Base-by-base conservation (phyloP, 1,140 invertebrate genomes). In the Caerostris darwini region DNA sequence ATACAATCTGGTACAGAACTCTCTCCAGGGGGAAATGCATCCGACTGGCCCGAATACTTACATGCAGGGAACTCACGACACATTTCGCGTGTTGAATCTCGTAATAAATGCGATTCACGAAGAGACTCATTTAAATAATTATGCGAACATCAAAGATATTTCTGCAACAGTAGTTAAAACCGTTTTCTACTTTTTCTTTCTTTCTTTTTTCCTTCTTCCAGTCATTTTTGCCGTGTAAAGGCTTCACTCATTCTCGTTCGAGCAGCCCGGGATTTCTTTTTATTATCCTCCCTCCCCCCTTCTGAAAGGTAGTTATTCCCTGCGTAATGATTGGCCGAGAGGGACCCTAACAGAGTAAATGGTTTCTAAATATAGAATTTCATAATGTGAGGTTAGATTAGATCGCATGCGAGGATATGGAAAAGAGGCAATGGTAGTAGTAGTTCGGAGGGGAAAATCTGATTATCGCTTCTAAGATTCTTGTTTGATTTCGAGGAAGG, bases 121-220 rank as follows among this genome's bases (percentile, higher is more conserved):
- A 90, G 87, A 53, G n/a, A 69, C 87, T 90, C 17, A 90, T 90
- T 90, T 90, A 59, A 90, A 90, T 90, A 90, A 90, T 90, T 90
- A 90, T 90, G 59, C 61, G 53, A 69, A 90, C 53, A 56, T 90
- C 61, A 67, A 90, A 90, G 87, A 90, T 71, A 90, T 64, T 90
- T 90, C 67, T 71, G 61, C 34, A 71, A 50, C 56, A 69, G 64
- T 85, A 85, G 83, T 85, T 85, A 85, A 59, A 77, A 77, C 34
- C 50, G 34, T 50, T 53, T 77, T 34, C 34, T 34, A 34, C 34
- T 34, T 53, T 3, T 5, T 53, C 5, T 34, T 34, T 34, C 0
- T 34, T 34, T 77, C 10, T 77, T 77, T 53, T 4, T 5, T 53
- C 3, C 7, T 10, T 5, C 7, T 10, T 5, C 10, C 61, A 67